Evolutionary conservation across 2,113 vertebrate genomes (phyloP), one percentile per base, ranked within the genome.

Genomic region (Hirundichthys speculiger): DNA sequence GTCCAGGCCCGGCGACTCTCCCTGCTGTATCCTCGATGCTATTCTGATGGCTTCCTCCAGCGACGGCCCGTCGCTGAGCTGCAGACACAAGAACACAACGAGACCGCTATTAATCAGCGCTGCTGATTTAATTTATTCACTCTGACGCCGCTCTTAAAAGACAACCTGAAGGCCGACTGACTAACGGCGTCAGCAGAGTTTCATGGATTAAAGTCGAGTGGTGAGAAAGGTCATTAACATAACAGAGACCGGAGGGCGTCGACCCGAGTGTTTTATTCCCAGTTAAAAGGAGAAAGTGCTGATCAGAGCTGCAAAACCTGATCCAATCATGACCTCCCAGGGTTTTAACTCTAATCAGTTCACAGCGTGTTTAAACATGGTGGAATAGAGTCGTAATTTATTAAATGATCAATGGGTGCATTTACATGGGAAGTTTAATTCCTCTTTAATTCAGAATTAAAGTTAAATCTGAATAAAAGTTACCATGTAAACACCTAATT

Each of bases 41-140:
- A 99, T 98, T 91, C 97, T 94, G 87, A 99, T 99, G 90, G 98
- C 98, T 94, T 99, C 98, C 91, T 99, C 98, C 87, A 99, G 88
- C 22, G 98, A 98, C 52, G 96, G 97, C 79, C 98, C 96, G 83
- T 99, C 98, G 86, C 95, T 96, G 53, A 99, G 94, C 98, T 99
- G 19, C 39, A 79, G 39, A 69, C 12, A 38, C 1, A 22, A 66
- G 27, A 39, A 42, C 55, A 69, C 47, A 20, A 67, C n/a, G 13
- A 34, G 2, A 30, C 16, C 5, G 43, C 42, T 7, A 13, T 1
- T 50, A 51, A 69, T 52, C 10, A 4, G 30, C 0, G 16, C 49
- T 49, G 25, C 5, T 30, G n/a, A 24, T 39, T 7, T 12, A n/a
- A 45, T 45, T 21, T 0, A 25, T 79, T 62, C 19, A 75, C 24